Percentiles rank a stretch among this genome's conserved stretches.
Conservation (phyloP, 2,888 invertebrate species). For the Lymantria monacha region DNA sequence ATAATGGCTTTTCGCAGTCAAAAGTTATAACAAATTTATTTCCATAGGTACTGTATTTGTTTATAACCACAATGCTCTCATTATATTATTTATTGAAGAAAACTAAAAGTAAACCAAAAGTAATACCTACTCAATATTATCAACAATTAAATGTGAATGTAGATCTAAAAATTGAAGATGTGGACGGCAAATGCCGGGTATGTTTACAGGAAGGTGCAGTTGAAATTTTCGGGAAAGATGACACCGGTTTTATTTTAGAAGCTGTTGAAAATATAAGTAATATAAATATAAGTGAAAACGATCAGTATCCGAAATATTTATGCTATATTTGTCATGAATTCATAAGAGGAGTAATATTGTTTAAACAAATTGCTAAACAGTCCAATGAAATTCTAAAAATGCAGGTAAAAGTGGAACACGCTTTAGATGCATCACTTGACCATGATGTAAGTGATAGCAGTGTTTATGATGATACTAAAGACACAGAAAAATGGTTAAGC, state of each 20-base stretch:
- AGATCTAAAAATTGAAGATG: constrained; percentile 6
- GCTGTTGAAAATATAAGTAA: constrained; percentile 30
- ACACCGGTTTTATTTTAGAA: constrained; percentile 9
- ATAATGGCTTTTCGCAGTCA: no score
- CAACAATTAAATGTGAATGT: constrained; percentile 14
- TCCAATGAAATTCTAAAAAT: constrained; percentile 47
- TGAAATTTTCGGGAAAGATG: constrained; percentile 29
- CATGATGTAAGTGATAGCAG: constrained; percentile 32
- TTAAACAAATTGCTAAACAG: constrained; percentile 53
- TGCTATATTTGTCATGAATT: constrained; percentile 56
- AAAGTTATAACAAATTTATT: no score
- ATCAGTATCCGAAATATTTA: constrained; percentile 51
- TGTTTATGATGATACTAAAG: constrained; percentile 23
- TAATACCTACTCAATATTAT: constrained; percentile 24
- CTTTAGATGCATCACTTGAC: constrained; percentile 22
- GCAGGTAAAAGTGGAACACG: constrained; percentile 36
- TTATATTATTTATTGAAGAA: constrained; percentile 29
- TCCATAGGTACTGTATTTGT: no score
- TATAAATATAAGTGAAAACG: constrained; percentile 45
- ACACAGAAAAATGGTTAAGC: constrained; percentile 21
- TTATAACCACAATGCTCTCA: constrained; percentile 19
- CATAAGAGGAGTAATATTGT: constrained; percentile 49
- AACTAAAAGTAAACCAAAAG: constrained; percentile 7
- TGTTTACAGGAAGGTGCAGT: constrained; percentile 32
- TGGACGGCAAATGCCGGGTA: constrained; percentile 16